A percentile compares a stretch with the other conserved stretches of the same genome.
Evolutionary conservation across 2,888 invertebrate species (phyloP).

Genomic region (Camponotus fellah): DNA sequence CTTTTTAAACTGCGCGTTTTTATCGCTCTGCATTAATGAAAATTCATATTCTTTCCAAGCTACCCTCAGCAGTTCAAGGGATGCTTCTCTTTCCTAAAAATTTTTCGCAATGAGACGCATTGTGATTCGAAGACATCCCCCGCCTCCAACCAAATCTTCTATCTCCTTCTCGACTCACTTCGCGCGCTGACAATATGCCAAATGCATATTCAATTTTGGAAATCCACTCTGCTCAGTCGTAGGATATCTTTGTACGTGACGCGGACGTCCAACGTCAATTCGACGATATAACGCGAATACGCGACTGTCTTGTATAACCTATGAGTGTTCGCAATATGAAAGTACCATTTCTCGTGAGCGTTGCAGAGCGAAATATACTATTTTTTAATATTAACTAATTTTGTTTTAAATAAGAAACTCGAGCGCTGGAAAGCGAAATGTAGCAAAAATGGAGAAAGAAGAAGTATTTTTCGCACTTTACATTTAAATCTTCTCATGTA

Average conservation of each 20-base stretch:
- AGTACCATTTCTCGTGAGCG: neutral
- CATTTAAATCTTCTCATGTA: neutral
- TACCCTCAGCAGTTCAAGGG: conserved; percentile 20
- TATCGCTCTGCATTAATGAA: conserved; percentile 67
- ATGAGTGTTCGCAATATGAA: neutral
- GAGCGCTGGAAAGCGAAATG: neutral
- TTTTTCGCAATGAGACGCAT: conserved; percentile 67
- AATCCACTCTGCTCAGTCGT: conserved; percentile 67
- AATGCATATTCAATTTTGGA: conserved; percentile 77
- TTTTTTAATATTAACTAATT: conserved; percentile 26
- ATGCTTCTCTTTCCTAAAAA: conserved; percentile 54
- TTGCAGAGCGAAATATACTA: neutral
- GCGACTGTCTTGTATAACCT: conserved; percentile 33
- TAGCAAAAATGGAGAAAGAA: neutral
- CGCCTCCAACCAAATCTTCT: conserved; percentile 27
- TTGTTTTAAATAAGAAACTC: conserved; percentile 1
- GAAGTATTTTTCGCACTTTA: neutral
- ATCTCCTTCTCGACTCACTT: conserved; percentile 35
- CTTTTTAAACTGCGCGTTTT: neutral
- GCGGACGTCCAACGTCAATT: conserved; percentile 58
- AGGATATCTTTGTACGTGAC: conserved; percentile 66
- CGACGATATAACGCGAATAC: conserved; percentile 48
- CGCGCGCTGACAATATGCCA: conserved; percentile 67
- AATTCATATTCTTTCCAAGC: conserved; percentile 69
- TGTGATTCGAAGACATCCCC: conserved; percentile 62